phyloP scores from a whole-genome alignment of 2,888 invertebrate genomes.

The Drosophila anomelani region DNA sequence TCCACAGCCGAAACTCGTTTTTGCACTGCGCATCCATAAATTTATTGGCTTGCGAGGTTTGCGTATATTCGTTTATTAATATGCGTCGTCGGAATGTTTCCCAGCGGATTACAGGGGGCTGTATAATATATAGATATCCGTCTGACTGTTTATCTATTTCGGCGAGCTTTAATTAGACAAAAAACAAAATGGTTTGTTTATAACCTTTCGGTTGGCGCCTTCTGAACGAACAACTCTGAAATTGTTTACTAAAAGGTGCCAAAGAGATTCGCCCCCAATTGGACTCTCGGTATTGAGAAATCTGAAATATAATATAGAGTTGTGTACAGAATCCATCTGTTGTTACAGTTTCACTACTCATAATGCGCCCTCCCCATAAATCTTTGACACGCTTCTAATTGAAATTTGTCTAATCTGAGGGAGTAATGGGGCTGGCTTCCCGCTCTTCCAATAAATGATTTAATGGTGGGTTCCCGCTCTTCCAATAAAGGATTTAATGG shows the following conservation, averaged over 20 bases:
- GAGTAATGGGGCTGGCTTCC: conserved; percentile 13
- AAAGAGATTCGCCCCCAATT: conserved; percentile 20
- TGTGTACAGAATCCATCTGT: background rate
- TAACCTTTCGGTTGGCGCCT: conserved; percentile 43
- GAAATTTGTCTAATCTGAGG: conserved; percentile 27
- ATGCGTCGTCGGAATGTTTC: conserved; percentile 39
- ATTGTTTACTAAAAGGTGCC: conserved; percentile 48
- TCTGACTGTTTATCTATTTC: conserved; percentile 21
- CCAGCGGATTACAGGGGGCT: conserved; percentile 50
- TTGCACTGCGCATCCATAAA: conserved; percentile 39
- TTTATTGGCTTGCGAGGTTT: conserved; percentile 45
- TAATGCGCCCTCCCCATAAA: conserved; percentile 19
- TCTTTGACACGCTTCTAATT: conserved; percentile 29
- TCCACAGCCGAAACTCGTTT: conserved; percentile 55
- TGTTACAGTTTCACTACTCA: conserved; percentile 6
- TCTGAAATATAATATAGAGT: conserved; percentile 3
- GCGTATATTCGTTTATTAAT: conserved; percentile 23
- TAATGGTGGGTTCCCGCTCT: conserved; percentile 5
- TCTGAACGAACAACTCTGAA: conserved; percentile 10
- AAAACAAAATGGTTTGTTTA: conserved; percentile 48
- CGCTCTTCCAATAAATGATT: conserved; percentile 32
- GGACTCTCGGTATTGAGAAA: conserved; percentile 4
- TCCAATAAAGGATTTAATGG: conserved; percentile 43
- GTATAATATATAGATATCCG: conserved; percentile 20
- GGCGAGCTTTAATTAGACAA: conserved; percentile 43